Base-by-base conservation (phyloP, 2,888 invertebrate species). In the Allophyes oxyacanthae region DNA sequence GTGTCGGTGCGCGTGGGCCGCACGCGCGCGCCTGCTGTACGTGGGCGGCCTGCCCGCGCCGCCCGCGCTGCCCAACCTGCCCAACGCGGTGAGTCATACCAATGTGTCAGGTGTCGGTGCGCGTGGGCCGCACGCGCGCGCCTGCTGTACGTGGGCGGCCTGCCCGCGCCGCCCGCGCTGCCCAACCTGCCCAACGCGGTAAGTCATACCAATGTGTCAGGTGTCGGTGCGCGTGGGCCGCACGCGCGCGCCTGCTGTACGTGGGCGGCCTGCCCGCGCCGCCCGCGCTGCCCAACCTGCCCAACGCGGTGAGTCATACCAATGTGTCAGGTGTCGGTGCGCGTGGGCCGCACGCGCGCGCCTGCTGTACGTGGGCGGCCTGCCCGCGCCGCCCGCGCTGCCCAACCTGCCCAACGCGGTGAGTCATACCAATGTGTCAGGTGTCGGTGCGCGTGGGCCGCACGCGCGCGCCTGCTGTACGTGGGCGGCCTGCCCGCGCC, bases 91-190 rank as follows among this genome's bases (percentile, higher is more conserved):
- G 10, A 81, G 83, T 75, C n/a, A n/a, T n/a, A n/a, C n/a, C 2
- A 20, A 3, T 20, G 20, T 20, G 20, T 20, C 95, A 96, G 78
- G 96, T 98, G 52, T 91, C 95, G 0, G 92, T 97, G 10, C 94
- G 94, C n/a, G 94, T 95, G 66, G 92, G 94, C 0, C 96, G 96
- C 45, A 93, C 95, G 26, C 41, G 95, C 96, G 7, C 95, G 96
- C 61, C 95, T 96, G 49, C 92, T 98, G 76, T 97, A 96, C 85
- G 95, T 98, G 11, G 99, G 98, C 15, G 98, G 98, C 0, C 83
- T 96, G 53, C 96, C 97, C 30, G 80, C 87, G 13, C 75, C 84
- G 44, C 78, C 85, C n/a, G 70, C 86, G 6, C 75, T 83, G 15
- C 77, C 83, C 0, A 57, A 75, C 33, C 73, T 91, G 49, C 94